Percentiles rank a stretch among this genome's conserved stretches.
Evolutionary conservation across 2,888 invertebrate species (phyloP).

Genomic region (Anoplius nigerrimus): DNA sequence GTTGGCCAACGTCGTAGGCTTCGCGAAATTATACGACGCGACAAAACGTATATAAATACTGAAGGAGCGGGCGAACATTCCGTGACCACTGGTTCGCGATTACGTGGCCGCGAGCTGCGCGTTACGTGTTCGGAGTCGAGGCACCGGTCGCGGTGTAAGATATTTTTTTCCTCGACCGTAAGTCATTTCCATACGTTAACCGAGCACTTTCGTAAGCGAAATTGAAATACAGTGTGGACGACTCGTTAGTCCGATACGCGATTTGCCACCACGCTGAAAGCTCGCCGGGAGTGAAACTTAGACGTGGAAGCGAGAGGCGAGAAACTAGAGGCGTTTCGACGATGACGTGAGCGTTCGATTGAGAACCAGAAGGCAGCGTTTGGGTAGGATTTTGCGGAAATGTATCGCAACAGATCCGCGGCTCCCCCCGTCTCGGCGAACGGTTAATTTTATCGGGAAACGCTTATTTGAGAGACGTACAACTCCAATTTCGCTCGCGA

Average conservation of each 20-base stretch:
- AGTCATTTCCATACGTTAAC: not conserved
- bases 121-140: not conserved
- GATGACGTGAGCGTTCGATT: slow-evolving; percentile 3
- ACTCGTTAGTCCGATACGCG: not conserved
- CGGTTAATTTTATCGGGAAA: no score
- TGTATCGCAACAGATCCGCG: not conserved
- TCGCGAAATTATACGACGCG: not conserved
- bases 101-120: not conserved
- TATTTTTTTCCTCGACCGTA: not conserved
- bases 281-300: not conserved
- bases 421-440: no score
- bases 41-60: not conserved
- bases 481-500: no score
- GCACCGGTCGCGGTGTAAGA: not conserved
- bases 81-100: not conserved
- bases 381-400: not conserved
- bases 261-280: not conserved
- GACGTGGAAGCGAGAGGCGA: not conserved
- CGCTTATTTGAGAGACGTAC: no score
- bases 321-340: not conserved
- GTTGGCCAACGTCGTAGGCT: no score
- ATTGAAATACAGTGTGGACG: slow-evolving; percentile 11
- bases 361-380: slow-evolving; percentile 35
- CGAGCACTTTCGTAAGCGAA: slow-evolving; percentile 3
- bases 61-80: not conserved